Conservation (phyloP, 2,888 invertebrate genomes). For the Cinara cedri region DNA sequence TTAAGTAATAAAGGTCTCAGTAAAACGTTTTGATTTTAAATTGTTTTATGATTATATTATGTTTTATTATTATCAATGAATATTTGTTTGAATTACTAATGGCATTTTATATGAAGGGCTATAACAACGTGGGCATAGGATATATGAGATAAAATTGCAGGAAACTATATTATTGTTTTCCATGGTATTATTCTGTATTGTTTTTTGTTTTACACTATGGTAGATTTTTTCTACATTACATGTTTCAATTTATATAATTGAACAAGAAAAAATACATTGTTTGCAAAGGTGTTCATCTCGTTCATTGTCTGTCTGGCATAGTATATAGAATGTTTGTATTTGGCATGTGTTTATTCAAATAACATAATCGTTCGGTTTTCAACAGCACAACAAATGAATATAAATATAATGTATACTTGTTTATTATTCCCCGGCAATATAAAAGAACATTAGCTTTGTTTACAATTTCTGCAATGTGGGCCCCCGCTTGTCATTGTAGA, state of each 20-base stretch:
- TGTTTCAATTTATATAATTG: slow-evolving; percentile 55
- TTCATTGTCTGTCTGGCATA: slow-evolving; percentile 50
- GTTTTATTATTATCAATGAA: not conserved
- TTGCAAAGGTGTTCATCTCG: slow-evolving; percentile 55
- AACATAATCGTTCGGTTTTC: slow-evolving; percentile 55
- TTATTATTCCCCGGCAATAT: slow-evolving; percentile 55
- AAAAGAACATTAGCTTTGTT: slow-evolving; percentile 56
- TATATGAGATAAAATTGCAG: slow-evolving; percentile 11
- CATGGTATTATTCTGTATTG: slow-evolving; percentile 24
- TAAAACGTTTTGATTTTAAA: slow-evolving; percentile 21
- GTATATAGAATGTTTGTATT: slow-evolving; percentile 48
- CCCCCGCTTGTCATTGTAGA: slow-evolving; percentile 51
- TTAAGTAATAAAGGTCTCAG: not conserved
- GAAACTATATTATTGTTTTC: slow-evolving; percentile 40
- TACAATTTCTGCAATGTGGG: slow-evolving; percentile 52
- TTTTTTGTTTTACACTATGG: slow-evolving; percentile 30
- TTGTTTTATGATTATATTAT: slow-evolving; percentile 3
- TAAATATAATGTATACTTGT: slow-evolving; percentile 52
- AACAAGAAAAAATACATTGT: slow-evolving; percentile 54
- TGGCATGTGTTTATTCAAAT: slow-evolving; percentile 55
- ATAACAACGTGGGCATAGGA: not conserved
- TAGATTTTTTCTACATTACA: slow-evolving; percentile 34
- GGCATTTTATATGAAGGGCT: slow-evolving; percentile 24
- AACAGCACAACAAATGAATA: slow-evolving; percentile 54
- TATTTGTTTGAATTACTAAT: slow-evolving; percentile 36